Evolutionary conservation across 2,113 vertebrate genomes (phyloP).

Genomic region (Paedocypris sp.): DNA sequence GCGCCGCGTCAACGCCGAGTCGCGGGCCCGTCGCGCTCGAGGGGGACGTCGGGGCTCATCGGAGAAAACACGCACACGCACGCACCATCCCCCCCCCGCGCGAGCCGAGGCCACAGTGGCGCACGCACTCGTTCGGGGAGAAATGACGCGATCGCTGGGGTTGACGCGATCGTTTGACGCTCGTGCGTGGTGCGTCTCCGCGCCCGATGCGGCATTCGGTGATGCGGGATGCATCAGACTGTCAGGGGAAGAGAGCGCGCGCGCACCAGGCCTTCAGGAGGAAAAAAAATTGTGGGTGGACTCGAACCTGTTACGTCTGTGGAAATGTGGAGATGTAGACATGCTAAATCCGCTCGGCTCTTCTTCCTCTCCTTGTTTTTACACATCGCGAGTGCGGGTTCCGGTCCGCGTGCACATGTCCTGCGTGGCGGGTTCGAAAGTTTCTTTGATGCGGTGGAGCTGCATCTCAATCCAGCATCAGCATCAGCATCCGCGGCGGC

Average conservation of each 20-base stretch:
- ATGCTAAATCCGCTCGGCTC: no score
- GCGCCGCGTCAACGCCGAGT: background rate
- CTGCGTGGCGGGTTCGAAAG: slow-evolving; percentile 5
- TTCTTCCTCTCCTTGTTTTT: background rate
- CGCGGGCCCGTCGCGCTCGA: background rate
- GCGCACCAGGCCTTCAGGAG: slow-evolving; percentile 21
- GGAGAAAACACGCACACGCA: background rate
- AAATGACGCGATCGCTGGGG: background rate
- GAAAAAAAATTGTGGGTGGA: slow-evolving; percentile 7
- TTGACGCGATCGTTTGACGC: no score
- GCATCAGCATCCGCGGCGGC: background rate
- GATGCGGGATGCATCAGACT: slow-evolving; percentile 9
- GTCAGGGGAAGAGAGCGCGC: background rate
- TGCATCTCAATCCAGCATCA: background rate
- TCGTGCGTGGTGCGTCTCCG: background rate
- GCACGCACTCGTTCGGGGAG: background rate
- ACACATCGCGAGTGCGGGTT: background rate
- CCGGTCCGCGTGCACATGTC: background rate
- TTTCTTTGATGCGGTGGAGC: slow-evolving; percentile 3
- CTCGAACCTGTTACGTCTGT: slow-evolving; percentile 26
- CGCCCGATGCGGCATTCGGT: slow-evolving; percentile 12
- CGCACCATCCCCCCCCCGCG: background rate
- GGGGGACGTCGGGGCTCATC: background rate
- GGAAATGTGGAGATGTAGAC: no score
- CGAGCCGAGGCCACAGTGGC: background rate